phyloP scores from a whole-genome alignment of 2,113 vertebrate species.

The Garra rufa region DNA sequence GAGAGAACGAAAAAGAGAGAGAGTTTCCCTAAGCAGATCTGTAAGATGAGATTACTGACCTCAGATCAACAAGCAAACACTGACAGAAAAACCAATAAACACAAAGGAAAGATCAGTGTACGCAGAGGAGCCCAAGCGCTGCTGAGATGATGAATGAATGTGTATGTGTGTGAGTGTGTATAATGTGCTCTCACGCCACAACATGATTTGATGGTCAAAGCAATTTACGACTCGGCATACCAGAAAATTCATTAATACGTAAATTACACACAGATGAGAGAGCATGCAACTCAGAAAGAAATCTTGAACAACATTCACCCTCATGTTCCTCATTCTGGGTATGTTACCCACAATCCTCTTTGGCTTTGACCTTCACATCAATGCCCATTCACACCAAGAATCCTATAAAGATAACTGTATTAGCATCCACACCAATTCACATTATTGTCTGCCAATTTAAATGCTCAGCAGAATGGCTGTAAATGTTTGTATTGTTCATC shows the following conservation, averaged over 20 bases:
- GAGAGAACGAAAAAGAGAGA: conserved; percentile 15
- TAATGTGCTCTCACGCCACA: neutral
- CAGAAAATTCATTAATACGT: conserved; percentile 20
- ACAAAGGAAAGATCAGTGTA: neutral
- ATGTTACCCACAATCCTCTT: neutral
- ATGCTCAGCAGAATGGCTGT: neutral
- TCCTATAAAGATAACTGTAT: neutral
- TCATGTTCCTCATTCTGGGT: neutral
- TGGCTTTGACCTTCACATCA: conserved; percentile 10
- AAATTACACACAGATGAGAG: conserved; percentile 21
- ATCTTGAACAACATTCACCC: neutral
- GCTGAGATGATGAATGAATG: neutral
- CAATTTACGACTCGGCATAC: conserved; percentile 15
- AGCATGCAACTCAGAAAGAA: neutral
- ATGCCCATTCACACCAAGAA: neutral
- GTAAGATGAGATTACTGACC: conserved; percentile 20
- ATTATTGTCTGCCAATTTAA: neutral
- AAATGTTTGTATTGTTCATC: neutral
- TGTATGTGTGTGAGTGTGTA: neutral
- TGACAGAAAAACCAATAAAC: conserved; percentile 28
- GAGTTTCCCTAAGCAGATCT: neutral
- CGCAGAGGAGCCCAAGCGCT: neutral
- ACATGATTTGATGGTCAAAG: conserved; percentile 35
- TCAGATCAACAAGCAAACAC: conserved; percentile 11
- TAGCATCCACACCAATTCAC: neutral